Evolutionary conservation across 2,888 invertebrate genomes (phyloP).

Genomic region (Aspidiotus destructor): DNA sequence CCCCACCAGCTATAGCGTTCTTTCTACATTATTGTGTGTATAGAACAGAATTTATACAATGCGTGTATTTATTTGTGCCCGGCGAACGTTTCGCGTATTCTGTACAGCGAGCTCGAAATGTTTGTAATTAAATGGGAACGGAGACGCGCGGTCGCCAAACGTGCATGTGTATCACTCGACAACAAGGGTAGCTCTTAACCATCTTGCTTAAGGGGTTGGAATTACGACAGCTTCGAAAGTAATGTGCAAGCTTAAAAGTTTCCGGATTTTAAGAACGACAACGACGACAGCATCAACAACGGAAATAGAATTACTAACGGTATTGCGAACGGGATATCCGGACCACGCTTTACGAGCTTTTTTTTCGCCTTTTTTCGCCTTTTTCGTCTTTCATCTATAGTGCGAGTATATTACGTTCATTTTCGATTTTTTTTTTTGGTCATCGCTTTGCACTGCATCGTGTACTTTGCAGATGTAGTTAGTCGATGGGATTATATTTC

Average conservation of each 20-base stretch:
- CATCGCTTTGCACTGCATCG: background rate
- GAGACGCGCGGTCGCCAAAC: constrained; percentile 9
- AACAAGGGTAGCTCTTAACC: constrained; percentile 24
- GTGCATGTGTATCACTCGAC: constrained; percentile 17
- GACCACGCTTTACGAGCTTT: constrained; percentile 27
- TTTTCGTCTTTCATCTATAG: constrained; percentile 8
- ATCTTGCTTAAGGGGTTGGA: constrained; percentile 22
- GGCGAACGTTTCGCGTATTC: background rate
- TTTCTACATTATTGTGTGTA: background rate
- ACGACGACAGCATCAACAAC: background rate
- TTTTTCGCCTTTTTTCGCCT: constrained; percentile 17
- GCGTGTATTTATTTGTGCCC: background rate
- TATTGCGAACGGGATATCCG: constrained; percentile 28
- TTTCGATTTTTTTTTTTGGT: background rate
- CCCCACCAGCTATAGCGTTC: background rate
- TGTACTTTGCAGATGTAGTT: too few relatives aligned
- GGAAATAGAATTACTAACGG: constrained; percentile 30
- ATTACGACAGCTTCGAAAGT: constrained; percentile 30
- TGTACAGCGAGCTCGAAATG: constrained; percentile 2
- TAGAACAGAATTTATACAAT: background rate
- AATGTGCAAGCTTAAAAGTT: constrained; percentile 28
- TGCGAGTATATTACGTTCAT: constrained; percentile 7
- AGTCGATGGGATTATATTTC: too few relatives aligned
- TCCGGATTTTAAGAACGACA: constrained; percentile 29
- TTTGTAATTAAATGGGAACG: constrained; percentile 27